Evolutionary conservation across 2,888 invertebrate species (phyloP).

Genomic region (Hirtodrosophila histrioides): DNA sequence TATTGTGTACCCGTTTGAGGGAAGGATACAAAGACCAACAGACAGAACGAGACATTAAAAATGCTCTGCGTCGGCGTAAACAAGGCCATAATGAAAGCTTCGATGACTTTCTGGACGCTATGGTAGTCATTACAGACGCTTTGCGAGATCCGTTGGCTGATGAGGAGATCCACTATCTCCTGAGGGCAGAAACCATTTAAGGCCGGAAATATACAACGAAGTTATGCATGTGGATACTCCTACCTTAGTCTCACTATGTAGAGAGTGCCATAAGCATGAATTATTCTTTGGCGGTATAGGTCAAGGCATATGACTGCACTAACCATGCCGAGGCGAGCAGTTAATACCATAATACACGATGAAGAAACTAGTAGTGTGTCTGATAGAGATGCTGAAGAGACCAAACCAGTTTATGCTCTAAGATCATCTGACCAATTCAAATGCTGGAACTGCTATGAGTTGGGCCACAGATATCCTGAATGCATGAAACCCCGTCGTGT

Average conservation of each 20-base stretch:
- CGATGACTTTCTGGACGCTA: not conserved
- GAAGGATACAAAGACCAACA: constrained; percentile 12
- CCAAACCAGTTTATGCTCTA: not conserved
- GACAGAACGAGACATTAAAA: constrained; percentile 1
- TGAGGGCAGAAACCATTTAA: not conserved
- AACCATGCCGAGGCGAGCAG: no score
- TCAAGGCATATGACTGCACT: no score
- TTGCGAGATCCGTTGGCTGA: constrained; percentile 5
- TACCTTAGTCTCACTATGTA: not conserved
- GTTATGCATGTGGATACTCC: not conserved
- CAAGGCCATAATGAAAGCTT: constrained; percentile 8
- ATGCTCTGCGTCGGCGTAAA: not conserved
- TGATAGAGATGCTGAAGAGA: not conserved
- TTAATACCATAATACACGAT: not conserved
- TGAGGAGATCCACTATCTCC: no score
- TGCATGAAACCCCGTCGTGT: not conserved
- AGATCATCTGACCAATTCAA: not conserved
- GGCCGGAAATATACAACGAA: constrained; percentile 2
- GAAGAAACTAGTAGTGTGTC: not conserved
- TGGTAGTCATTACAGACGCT: not conserved
- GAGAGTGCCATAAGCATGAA: not conserved
- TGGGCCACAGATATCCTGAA: not conserved
- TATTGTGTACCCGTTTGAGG: not conserved
- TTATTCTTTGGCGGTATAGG: no score
- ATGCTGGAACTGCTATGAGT: not conserved